Evolutionary conservation across 2,797 vertebrate genomes (phyloP).

Genomic region (Scomberomorus guttatus): DNA sequence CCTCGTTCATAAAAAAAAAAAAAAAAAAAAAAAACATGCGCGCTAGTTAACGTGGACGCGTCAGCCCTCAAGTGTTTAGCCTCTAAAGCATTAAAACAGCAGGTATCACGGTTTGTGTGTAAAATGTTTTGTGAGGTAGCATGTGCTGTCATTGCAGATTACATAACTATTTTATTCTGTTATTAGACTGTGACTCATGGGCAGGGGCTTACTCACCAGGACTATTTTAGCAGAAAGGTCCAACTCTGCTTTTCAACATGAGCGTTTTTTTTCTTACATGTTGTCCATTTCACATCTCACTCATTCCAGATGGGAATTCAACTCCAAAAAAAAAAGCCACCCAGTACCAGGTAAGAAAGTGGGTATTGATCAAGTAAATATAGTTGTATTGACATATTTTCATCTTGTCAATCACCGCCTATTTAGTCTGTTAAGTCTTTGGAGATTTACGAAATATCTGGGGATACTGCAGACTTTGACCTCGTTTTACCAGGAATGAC

Average conservation of each 20-base stretch:
- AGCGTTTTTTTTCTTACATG: too few species aligned
- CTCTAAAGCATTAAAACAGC: too few species aligned
- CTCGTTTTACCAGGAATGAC: background rate
- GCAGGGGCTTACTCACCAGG: background rate
- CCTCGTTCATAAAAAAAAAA: background rate
- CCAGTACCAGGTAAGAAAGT: background rate
- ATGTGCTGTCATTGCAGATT: background rate
- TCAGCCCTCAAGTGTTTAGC: constrained; percentile 12
- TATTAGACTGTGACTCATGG: background rate
- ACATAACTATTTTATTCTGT: constrained; percentile 1
- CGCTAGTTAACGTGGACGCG: constrained; percentile 40
- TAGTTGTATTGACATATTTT: background rate
- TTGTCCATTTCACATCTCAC: background rate
- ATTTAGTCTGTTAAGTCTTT: too few species aligned
- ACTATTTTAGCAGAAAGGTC: background rate
- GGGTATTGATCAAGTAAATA: too few species aligned
- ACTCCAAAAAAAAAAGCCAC: background rate
- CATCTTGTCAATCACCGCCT: background rate
- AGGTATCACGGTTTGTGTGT: background rate
- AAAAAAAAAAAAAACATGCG: too few species aligned
- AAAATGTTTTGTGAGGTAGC: background rate
- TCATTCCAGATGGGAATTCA: background rate
- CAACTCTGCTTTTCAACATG: background rate
- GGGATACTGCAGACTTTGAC: background rate
- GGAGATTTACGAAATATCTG: background rate